Base-by-base conservation (phyloP, 2,888 invertebrate genomes). In the Sphaerophoria rueppellii region DNA sequence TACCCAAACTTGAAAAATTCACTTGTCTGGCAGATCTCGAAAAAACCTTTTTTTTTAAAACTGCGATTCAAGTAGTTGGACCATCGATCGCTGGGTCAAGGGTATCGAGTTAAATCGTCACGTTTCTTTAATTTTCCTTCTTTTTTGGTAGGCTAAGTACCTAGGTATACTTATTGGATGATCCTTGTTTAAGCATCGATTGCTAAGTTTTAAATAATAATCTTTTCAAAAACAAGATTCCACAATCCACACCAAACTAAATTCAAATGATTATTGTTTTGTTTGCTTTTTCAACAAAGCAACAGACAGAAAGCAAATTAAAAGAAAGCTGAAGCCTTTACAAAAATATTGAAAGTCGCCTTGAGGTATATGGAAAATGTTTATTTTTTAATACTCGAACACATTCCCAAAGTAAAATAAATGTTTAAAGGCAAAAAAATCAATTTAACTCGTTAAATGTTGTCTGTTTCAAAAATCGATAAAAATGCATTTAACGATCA, bases 321-420 rank as follows among this genome's bases (percentile, higher is more conserved):
- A n/a, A 43, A 58, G 9, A 35, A 63, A 37, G 43, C 35, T 34
- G 11, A 72, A 58, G 60, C 16, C 37, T 5, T 37, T 40, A 37
- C 50, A 6, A 69, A 16, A 60, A 34, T 37, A 46, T 7, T 14
- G 9, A 77, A 69, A 57, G 73, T 63, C 50, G 54, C 78, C 79
- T 82, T 82, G 82, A 82, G 82, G 82, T 82, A 58, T 78, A 71
- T 37, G 24, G 24, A 24, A 24, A 43, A 54, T 85, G 85, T 85
- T 85, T 85, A 85, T 85, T 85, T 85, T 81, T 77, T 85, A 85
- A 85, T 85, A 85, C 85, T 85, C 85, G 85, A 85, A 77, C 85
- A 81, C 72, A 85, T 81, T 85, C 81, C 81, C 81, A 70, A 76
- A 85, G 85, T 61, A 76, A 85, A 85, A 85, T 77, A 85, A 81